phyloP scores from a whole-genome alignment of 2,888 invertebrate genomes.

The Adela reaumurella region DNA sequence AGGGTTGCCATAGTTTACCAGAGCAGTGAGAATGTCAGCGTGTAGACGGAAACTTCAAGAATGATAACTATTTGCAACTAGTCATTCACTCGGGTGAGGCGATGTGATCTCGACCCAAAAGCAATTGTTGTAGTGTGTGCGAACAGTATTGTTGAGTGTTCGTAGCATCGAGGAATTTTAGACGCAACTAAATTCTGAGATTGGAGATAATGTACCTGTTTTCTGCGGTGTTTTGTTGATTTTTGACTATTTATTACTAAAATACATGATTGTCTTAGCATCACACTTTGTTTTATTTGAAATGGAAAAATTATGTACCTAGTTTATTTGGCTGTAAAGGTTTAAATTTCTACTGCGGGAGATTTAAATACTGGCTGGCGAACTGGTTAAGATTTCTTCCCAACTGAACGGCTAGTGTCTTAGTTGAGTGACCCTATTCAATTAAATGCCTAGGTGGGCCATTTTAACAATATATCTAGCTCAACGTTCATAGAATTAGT shows the following conservation, averaged over 20 bases:
- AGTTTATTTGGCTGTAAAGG: no score
- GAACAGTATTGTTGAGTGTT: constrained; percentile 49
- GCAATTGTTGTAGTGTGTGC: constrained; percentile 42
- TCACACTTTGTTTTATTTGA: constrained; percentile 13
- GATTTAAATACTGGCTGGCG: no score
- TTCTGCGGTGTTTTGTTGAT: constrained; percentile 53
- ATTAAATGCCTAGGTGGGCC: no score
- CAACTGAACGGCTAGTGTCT: no score
- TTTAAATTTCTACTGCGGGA: no score
- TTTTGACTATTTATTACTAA: constrained; percentile 53
- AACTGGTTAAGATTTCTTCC: no score
- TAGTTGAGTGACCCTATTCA: no score
- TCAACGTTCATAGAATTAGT: no score
- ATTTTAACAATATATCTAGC: no score
- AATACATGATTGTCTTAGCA: constrained; percentile 55
- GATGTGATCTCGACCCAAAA: background rate
- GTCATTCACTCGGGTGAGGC: constrained; percentile 50
- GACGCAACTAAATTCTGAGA: constrained; percentile 47
- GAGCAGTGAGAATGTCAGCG: background rate
- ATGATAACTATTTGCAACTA: constrained; percentile 34
- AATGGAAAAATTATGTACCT: no score
- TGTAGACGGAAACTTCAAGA: background rate
- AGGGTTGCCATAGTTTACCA: background rate
- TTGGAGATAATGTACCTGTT: constrained; percentile 54
- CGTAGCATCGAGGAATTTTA: constrained; percentile 52